Evolutionary conservation across 2,113 vertebrate genomes (phyloP).

Genomic region (Tyrannus savana): DNA sequence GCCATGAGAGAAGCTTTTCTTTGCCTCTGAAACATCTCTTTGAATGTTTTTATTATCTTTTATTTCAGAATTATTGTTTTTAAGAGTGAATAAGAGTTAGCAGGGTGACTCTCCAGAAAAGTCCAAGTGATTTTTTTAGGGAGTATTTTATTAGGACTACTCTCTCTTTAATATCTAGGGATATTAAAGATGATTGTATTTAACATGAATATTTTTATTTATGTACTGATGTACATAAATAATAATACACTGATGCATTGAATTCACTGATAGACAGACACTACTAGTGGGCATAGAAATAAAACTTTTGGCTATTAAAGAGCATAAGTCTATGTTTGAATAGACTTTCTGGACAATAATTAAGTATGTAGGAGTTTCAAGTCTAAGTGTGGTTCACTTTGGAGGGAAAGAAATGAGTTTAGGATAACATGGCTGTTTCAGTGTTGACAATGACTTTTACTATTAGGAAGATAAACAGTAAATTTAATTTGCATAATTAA

Average conservation of each 20-base stretch:
- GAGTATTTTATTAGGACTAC: background rate
- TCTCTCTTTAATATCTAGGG: background rate
- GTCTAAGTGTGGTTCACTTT: background rate
- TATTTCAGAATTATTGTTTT: background rate
- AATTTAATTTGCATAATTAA: conserved; percentile 69
- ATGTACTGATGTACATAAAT: too few species aligned
- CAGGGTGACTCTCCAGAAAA: background rate
- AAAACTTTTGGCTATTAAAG: background rate
- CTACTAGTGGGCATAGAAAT: background rate
- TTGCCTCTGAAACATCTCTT: background rate
- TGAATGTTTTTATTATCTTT: background rate
- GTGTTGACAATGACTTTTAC: conserved; percentile 53
- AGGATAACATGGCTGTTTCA: conserved; percentile 30
- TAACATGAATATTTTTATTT: background rate
- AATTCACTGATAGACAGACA: background rate
- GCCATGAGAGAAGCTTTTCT: background rate
- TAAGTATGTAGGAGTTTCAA: background rate
- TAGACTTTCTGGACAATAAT: background rate
- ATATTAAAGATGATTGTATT: background rate
- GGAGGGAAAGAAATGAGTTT: conserved; percentile 3
- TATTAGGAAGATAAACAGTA: conserved; percentile 62
- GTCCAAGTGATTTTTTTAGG: background rate
- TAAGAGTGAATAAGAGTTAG: background rate
- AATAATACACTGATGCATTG: rapidly evolving
- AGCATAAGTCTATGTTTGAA: background rate